Percentiles rank a stretch among this genome's conserved stretches.
Conservation (phyloP, 2,888 invertebrate genomes). For the Scelioninae gen. 2 region DNA sequence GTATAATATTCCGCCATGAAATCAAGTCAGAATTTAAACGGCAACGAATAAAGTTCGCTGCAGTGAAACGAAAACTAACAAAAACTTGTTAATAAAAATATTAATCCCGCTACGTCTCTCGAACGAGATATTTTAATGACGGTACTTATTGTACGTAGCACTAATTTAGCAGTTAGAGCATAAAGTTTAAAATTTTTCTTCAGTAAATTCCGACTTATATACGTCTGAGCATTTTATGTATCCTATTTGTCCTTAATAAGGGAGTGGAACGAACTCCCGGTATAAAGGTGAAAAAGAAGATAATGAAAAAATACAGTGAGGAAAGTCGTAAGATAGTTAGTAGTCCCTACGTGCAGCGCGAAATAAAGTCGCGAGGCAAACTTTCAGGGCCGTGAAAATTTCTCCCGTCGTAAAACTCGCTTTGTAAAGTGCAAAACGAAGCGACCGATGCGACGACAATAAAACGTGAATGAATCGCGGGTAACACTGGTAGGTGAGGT, state of each 20-base stretch:
- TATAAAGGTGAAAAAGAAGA: conserved; percentile 37
- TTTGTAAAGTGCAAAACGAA: conserved; percentile 55
- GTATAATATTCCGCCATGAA: too few species aligned
- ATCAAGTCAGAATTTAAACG: too few species aligned
- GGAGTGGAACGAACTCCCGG: conserved; percentile 28
- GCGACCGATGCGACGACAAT: conserved; percentile 60
- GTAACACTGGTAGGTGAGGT: conserved; percentile 43
- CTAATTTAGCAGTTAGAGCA: conserved; percentile 20
- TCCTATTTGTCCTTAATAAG: conserved; percentile 48
- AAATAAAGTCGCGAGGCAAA: conserved; percentile 46
- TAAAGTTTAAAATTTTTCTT: conserved; percentile 28
- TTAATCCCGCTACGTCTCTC: not conserved
- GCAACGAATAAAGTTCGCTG: too few species aligned
- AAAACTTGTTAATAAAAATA: not conserved
- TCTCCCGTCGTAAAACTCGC: conserved; percentile 54
- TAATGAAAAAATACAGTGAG: conserved; percentile 49
- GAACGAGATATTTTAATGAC: conserved; percentile 2
- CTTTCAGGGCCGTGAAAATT: conserved; percentile 55
- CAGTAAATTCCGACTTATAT: conserved; percentile 34
- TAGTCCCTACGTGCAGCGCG: conserved; percentile 44
- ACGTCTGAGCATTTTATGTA: conserved; percentile 40
- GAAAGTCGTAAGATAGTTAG: conserved; percentile 54
- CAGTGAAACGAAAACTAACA: too few species aligned
- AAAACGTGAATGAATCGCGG: conserved; percentile 64
- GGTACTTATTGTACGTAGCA: conserved; percentile 10